Base-by-base conservation (phyloP, 2,888 invertebrate genomes). In the Lochmaea capreae region DNA sequence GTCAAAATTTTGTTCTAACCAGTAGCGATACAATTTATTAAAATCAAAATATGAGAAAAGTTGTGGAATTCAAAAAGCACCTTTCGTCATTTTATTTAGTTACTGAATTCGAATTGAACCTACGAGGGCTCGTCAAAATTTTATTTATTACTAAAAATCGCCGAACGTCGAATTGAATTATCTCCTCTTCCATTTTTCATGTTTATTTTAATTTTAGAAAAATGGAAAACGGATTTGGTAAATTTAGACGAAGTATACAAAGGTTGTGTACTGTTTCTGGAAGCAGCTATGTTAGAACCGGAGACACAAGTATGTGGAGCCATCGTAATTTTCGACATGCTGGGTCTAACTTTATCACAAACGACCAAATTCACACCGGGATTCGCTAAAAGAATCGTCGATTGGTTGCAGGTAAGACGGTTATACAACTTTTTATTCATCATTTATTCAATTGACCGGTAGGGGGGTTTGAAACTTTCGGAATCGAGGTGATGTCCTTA, bases 311-410 rank as follows among this genome's bases (percentile, higher is more conserved):
- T 94, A 59, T 91, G 92, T 79, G 95, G 95, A 0, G 94, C 93
- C 0, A 90, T 94, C 11, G 94, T 95, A 54, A 92, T 95, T 78
- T 94, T 95, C 83, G 95, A 95, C 85, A 94, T 95, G 94, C 94
- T 95, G 76, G 95, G 95, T 0, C 89, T 96, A 0, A 92, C 92
- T 58, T 88, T 95, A 83, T 92, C 92, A 83, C 95, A 95, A 85
- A 94, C 94, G 2, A 93, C 94, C 91, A 95, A 95, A 86, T 95
- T 95, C 87, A 95, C 94, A 8, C 95, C 95, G 2, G 91, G 92
- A 8, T 95, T 95, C 83, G 95, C 95, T 43, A 95, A 94, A 86
- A 90, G 94, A 81, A 94, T 95, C 79, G 93, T 96, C 4, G 95
- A 95, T 82, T 95, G 93, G 93, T 87, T 95, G 33, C 94, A 94